phyloP scores from a whole-genome alignment of 2,113 vertebrate species.

The Synchiropus splendidus region DNA sequence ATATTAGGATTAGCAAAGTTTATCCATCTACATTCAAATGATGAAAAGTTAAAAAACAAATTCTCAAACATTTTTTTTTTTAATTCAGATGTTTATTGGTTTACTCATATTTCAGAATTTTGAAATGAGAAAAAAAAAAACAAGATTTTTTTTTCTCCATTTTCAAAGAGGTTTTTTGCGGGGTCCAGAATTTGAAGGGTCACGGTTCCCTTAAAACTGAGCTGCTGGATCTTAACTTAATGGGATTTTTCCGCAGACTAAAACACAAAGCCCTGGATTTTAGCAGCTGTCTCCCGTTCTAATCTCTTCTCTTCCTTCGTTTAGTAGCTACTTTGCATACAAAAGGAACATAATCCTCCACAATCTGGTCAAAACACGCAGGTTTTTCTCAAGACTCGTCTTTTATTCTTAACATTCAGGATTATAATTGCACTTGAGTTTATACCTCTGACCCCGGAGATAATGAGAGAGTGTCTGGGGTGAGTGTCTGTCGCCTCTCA shows the following conservation, averaged over 20 bases:
- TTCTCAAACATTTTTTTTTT: too few relatives aligned
- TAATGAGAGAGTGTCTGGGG: constrained; percentile 12
- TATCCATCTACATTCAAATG: too few relatives aligned
- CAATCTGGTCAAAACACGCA: constrained; percentile 28
- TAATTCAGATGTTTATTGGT: too few relatives aligned
- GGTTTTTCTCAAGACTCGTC: constrained; percentile 21
- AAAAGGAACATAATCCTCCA: constrained; percentile 37
- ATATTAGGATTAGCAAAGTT: too few relatives aligned
- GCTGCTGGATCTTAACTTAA: constrained; percentile 35
- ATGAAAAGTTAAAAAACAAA: too few relatives aligned
- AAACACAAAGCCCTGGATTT: constrained; percentile 27
- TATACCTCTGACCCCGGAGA: constrained; percentile 11
- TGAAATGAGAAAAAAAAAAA: too few relatives aligned
- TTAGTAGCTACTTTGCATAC: constrained; percentile 42
- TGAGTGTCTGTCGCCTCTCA: constrained; percentile 24
- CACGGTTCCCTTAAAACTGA: constrained; percentile 12
- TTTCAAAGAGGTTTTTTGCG: too few relatives aligned
- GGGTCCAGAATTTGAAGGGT: too few relatives aligned
- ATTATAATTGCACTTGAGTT: constrained; percentile 59
- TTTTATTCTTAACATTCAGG: constrained; percentile 45
- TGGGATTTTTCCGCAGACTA: constrained; percentile 43
- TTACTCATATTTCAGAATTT: too few relatives aligned
- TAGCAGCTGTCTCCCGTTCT: constrained; percentile 21
- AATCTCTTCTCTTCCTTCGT: constrained; percentile 28
- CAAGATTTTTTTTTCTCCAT: too few relatives aligned